phyloP scores from a whole-genome alignment of 2,797 vertebrate species.

The Myotis findleyi region DNA sequence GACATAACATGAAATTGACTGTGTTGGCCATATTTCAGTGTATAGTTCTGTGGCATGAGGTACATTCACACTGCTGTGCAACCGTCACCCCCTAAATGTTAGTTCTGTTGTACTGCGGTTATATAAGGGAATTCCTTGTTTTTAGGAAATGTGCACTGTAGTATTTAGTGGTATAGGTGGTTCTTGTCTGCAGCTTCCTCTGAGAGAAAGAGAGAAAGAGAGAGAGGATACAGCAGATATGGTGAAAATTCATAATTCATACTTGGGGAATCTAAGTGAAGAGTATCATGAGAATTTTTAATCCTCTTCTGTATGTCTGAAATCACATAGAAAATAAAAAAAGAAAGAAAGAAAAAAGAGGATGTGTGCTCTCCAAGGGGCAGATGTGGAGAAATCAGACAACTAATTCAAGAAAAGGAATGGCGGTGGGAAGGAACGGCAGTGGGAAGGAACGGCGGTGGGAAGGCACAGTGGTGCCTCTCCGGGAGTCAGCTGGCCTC shows the following conservation, averaged over 20 bases:
- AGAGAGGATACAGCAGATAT: background rate
- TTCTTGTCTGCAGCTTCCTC: background rate
- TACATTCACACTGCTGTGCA: fast-evolving
- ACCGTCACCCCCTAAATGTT: background rate
- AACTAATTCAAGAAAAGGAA: background rate
- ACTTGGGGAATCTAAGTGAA: background rate
- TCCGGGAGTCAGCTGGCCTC: fast-evolving
- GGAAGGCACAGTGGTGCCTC: fast-evolving
- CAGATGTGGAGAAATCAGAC: background rate
- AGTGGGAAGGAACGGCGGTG: fast-evolving
- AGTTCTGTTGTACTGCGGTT: background rate
- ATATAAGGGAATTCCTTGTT: too few relatives aligned
- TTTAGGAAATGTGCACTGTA: background rate
- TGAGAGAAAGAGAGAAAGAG: too few relatives aligned
- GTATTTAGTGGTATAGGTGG: background rate
- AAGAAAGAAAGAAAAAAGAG: too few relatives aligned
- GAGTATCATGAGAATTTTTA: background rate
- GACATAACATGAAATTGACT: background rate
- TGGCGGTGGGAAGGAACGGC: fast-evolving
- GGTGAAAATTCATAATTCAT: background rate
- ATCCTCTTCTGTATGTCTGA: background rate
- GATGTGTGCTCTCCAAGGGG: background rate
- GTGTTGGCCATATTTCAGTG: too few relatives aligned
- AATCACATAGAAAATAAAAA: background rate
- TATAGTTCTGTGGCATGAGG: fast-evolving